A percentile compares a stretch with the other conserved stretches of the same genome.
phyloP scores from a whole-genome alignment of 2,888 invertebrate genomes.

The Morinoia aosen region DNA sequence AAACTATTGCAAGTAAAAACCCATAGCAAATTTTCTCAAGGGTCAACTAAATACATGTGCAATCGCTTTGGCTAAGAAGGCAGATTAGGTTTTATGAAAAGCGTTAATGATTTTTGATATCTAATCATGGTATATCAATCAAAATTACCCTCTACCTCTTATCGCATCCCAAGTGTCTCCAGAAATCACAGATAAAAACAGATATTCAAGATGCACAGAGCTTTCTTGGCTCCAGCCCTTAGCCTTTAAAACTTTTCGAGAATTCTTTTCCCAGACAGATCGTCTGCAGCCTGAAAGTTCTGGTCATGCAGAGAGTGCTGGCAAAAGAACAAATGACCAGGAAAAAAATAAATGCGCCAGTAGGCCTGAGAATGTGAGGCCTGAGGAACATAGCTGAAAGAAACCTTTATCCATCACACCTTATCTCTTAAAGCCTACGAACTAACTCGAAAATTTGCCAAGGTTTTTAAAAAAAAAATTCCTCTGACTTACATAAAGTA shows the following conservation, averaged over 20 bases:
- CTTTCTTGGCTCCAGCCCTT: not conserved
- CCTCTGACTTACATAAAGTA: not conserved
- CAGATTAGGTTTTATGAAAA: not conserved
- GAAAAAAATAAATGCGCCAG: not conserved
- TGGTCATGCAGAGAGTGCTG: not conserved
- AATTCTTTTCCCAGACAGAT: not conserved
- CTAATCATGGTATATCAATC: not conserved
- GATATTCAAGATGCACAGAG: not conserved
- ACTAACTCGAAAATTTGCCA: not conserved
- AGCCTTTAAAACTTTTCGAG: not conserved
- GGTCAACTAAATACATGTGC: not conserved
- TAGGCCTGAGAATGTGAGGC: not conserved
- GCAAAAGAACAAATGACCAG: slow-evolving; percentile 4
- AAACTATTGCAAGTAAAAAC: not conserved
- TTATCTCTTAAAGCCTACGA: not conserved
- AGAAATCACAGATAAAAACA: not conserved
- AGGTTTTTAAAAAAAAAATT: not conserved
- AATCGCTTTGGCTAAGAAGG: not conserved
- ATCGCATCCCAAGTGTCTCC: not conserved
- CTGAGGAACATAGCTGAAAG: not conserved
- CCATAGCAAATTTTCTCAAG: not conserved
- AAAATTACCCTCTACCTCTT: not conserved
- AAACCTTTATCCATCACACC: not conserved
- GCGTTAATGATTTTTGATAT: not conserved
- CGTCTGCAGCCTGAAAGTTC: slow-evolving; percentile 2